These are phyloP conservation scores for Sipha flava DNA, from an alignment of 1,140 invertebrate genomes.

Conservation along the genomic window DNA sequence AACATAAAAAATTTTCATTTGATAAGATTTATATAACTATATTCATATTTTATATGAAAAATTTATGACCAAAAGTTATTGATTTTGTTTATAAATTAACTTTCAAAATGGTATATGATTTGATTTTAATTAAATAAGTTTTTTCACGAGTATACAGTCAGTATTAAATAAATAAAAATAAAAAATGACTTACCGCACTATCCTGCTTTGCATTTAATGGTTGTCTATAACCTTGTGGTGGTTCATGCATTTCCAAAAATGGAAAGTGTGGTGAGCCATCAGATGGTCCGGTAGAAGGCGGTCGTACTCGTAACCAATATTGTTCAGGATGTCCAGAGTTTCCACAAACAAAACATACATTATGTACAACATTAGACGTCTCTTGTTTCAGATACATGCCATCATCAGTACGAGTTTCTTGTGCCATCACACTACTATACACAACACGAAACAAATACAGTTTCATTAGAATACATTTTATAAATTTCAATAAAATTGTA, in stretches of 20 bases:
- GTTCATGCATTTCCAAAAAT: slow-evolving; percentile 78
- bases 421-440: slow-evolving; percentile 16
- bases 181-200: slow-evolving; percentile 34
- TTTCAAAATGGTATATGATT: too few species aligned
- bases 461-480: background rate
- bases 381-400: slow-evolving; percentile 7
- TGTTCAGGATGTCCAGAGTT: slow-evolving; percentile 60
- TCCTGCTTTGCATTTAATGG: slow-evolving; percentile 39
- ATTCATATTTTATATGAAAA: too few species aligned
- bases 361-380: background rate
- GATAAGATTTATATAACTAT: too few species aligned
- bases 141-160: too few species aligned
- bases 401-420: slow-evolving; percentile 1
- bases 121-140: too few species aligned
- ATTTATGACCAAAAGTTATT: too few species aligned
- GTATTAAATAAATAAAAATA: background rate
- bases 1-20: too few species aligned
- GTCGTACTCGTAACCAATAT: slow-evolving; percentile 59
- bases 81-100: too few species aligned
- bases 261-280: slow-evolving; percentile 71
- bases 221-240: slow-evolving; percentile 60
- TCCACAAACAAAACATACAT: slow-evolving; percentile 78
- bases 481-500: background rate
- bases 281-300: slow-evolving; percentile 46
- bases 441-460: background rate